phyloP scores from a whole-genome alignment of 2,797 vertebrate species.

The Manis pentadactyla region DNA sequence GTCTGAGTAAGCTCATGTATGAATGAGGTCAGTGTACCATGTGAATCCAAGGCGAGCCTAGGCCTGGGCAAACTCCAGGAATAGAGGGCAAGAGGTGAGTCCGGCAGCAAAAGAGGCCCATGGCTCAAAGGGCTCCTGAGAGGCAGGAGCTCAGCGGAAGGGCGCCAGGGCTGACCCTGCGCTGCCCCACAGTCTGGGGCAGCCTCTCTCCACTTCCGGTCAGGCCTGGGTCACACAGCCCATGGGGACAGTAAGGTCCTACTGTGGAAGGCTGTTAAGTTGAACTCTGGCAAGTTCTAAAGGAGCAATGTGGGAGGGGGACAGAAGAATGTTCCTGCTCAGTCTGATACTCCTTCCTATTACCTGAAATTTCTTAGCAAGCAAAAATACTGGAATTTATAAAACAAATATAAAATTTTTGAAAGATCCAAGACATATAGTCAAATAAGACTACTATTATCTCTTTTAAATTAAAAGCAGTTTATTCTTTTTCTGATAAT shows the following conservation, averaged over 20 bases:
- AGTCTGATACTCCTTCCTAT: not conserved
- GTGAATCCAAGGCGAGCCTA: not conserved
- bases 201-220: not conserved
- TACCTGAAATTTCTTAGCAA: not conserved
- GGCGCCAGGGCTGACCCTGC: accelerated
- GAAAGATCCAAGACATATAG: not conserved
- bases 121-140: not conserved
- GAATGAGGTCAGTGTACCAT: not conserved
- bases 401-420: not conserved
- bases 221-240: not conserved
- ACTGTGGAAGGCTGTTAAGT: accelerated
- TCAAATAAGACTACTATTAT: not conserved
- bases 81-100: not conserved
- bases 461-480: not conserved
- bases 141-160: not conserved
- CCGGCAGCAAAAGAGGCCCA: not conserved
- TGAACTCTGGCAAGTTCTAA: not conserved
- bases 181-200: no score
- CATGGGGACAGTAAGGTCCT: accelerated
- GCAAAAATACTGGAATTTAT: not conserved
- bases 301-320: accelerated
- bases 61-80: not conserved
- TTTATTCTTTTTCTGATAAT: not conserved
- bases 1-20: not conserved
- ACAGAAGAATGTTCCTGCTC: not conserved